A percentile compares a stretch with the other conserved stretches of the same genome.
These are phyloP conservation scores for Hemiprocne comata DNA, from an alignment of 2,113 vertebrate species.

Conservation along the genomic window DNA sequence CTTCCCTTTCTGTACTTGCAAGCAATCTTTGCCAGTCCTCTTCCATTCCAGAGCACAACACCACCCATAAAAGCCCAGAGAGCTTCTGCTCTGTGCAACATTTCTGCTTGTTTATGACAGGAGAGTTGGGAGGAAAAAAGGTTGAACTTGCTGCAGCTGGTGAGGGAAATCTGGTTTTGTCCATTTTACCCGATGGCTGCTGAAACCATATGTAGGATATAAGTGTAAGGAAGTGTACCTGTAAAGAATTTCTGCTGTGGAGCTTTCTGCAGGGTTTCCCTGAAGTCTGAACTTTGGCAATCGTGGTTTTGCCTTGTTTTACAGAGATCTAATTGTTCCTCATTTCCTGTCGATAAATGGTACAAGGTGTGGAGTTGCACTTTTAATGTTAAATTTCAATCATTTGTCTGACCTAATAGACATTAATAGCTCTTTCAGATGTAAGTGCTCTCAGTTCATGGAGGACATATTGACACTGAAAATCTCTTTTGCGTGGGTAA, in stretches of 20 bases:
- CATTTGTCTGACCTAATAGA: conserved; percentile 75
- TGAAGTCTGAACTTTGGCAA: conserved; percentile 61
- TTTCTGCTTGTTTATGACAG: conserved; percentile 53
- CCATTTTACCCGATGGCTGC: neutral
- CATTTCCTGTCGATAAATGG: conserved; percentile 81
- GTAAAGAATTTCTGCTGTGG: conserved; percentile 35
- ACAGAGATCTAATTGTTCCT: conserved; percentile 81
- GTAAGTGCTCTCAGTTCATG: conserved; percentile 46
- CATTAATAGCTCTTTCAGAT: conserved; percentile 71
- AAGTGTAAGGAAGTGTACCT: conserved; percentile 30
- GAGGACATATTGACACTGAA: conserved; percentile 45
- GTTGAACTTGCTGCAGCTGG: conserved; percentile 29
- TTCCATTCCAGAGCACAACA: conserved; percentile 1
- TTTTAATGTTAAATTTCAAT: conserved; percentile 72
- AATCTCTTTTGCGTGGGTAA: conserved; percentile 29
- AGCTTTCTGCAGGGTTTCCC: conserved; percentile 51
- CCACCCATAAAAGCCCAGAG: neutral
- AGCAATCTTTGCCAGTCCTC: conserved; percentile 38
- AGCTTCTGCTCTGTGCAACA: conserved; percentile 31
- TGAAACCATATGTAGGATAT: neutral
- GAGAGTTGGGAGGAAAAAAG: neutral
- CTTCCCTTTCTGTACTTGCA: conserved; percentile 39
- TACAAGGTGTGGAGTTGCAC: conserved; percentile 76
- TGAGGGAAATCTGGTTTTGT: conserved; percentile 57
- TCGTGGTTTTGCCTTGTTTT: conserved; percentile 63